Evolutionary conservation across 2,888 invertebrate genomes (phyloP).

Genomic region (Byasa hedistus): DNA sequence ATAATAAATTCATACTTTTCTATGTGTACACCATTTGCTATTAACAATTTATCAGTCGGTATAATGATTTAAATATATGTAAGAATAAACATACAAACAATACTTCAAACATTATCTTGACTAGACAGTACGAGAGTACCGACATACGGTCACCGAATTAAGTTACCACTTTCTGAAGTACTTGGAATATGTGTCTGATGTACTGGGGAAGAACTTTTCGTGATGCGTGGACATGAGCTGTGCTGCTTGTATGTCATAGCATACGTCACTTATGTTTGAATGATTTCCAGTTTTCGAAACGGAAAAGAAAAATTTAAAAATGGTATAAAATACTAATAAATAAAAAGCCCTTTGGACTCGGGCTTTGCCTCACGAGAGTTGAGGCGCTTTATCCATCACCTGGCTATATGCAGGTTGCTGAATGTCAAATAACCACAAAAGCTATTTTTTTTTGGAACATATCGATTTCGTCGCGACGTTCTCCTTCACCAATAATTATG

Average conservation of each 20-base stretch:
- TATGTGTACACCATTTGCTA: slow-evolving; percentile 27
- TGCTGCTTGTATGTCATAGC: neutral
- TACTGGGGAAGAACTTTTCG: slow-evolving; percentile 28
- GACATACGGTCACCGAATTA: slow-evolving; percentile 59
- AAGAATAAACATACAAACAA: slow-evolving; percentile 64
- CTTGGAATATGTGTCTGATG: slow-evolving; percentile 29
- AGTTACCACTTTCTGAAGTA: slow-evolving; percentile 55
- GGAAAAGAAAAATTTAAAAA: neutral
- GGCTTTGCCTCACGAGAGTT: too few relatives aligned
- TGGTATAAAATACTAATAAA: neutral
- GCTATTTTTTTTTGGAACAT: too few relatives aligned
- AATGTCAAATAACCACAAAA: too few relatives aligned
- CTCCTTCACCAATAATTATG: neutral
- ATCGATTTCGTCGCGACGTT: too few relatives aligned
- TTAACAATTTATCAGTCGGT: slow-evolving; percentile 38
- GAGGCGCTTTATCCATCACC: too few relatives aligned
- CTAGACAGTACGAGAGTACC: slow-evolving; percentile 77
- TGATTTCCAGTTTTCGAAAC: neutral
- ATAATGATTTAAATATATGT: slow-evolving; percentile 41
- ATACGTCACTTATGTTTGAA: neutral
- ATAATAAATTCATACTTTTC: slow-evolving; percentile 33
- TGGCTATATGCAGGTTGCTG: too few relatives aligned
- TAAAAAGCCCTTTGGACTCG: too few relatives aligned
- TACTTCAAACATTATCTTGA: slow-evolving; percentile 72
- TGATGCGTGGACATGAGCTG: neutral